Base-by-base conservation (phyloP, 1,140 invertebrate species). In the Conus betulinus region DNA sequence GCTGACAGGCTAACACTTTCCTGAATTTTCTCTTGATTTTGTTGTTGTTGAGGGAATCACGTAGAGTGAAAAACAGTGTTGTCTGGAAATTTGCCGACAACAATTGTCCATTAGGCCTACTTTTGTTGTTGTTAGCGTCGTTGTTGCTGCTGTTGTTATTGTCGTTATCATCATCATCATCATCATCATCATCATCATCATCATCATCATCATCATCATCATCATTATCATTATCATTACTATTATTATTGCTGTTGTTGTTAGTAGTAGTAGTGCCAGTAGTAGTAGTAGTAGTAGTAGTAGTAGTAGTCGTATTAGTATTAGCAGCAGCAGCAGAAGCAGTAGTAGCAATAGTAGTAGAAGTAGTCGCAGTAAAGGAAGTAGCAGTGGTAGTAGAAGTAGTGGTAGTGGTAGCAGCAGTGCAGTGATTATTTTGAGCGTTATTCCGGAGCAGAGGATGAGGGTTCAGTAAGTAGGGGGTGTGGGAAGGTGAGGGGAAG, bases 171-270 rank as follows among this genome's bases (percentile, higher is more conserved):
- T 74, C 25, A 20, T 20, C 25, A 74, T 74, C 25, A 20, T 74
- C 71, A 74, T 25, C 25, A 20, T 20, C 25, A 25, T 74, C 25
- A 20, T 20, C 25, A 20, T 74, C 71, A 74, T 20, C 25, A 20
- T 74, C 71, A 74, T 20, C 17, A 74, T 25, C 17, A 74, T 20
- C 17, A 25, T 20, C 71, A 20, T 25, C 25, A 74, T 25, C 3
- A 20, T 20, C 2, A 74, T 20, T 25, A 25, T 74, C 3, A 25
- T 74, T 74, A 25, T 74, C 3, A 20, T 20, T 20, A 74, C 2
- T 25, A 25, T 74, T 74, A 25, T 74, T 74, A 25, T 74, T 74
- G 71, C 25, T 74, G 71, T 74, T 74, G 71, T 74, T 74, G 71
- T n/a, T 71, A 17, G 67, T 74, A 20, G 71, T 74, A 20, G 71